phyloP scores from a whole-genome alignment of 2,888 invertebrate species.

The Dolomedes plantarius region DNA sequence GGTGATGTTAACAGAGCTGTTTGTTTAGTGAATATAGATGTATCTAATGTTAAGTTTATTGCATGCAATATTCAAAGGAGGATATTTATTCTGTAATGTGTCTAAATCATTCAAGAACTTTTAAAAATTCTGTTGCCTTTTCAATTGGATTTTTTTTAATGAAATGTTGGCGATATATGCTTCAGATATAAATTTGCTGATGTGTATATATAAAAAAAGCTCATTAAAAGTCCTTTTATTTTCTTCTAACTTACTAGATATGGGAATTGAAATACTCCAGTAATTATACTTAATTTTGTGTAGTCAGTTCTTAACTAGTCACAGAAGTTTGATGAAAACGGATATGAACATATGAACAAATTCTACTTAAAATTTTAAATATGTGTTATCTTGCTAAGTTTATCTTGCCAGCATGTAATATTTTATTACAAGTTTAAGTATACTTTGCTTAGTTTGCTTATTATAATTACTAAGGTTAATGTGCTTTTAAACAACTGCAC shows the following conservation, averaged over 20 bases:
- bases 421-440: too few species aligned
- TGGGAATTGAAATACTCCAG: neutral
- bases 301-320: neutral
- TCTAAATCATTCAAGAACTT: neutral
- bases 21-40: conserved; percentile 40
- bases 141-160: too few species aligned
- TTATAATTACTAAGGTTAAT: neutral
- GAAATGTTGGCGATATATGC: too few species aligned
- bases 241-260: too few species aligned
- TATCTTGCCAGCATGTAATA: too few species aligned
- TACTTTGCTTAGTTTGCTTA: neutral
- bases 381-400: too few species aligned
- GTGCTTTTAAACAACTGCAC: neutral
- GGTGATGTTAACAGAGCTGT: conserved; percentile 11
- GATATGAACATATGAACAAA: neutral
- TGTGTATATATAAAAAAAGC: too few species aligned
- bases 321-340: neutral
- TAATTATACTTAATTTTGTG: neutral
- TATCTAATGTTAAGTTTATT: conserved; percentile 7
- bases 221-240: too few species aligned
- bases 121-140: too few species aligned
- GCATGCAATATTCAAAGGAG: neutral
- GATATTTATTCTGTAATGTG: conserved; percentile 9
- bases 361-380: neutral
- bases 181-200: too few species aligned